These are phyloP conservation scores for Pavo muticus DNA, from an alignment of 2,113 vertebrate genomes.

Conservation along the genomic window DNA sequence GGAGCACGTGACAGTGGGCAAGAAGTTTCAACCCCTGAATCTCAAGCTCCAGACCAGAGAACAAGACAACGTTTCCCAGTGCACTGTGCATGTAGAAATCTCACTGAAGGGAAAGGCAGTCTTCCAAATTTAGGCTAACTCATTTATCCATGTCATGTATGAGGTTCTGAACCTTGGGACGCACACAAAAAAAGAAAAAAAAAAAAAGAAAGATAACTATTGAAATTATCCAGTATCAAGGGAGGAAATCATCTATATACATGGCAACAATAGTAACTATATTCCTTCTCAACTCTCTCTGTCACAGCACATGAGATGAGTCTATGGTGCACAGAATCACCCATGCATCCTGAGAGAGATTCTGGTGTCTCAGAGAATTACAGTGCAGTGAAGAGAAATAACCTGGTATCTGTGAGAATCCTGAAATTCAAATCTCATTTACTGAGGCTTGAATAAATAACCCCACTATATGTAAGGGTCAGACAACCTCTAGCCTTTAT, in stretches of 20 bases:
- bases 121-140: not conserved
- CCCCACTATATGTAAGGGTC: not conserved
- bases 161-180: not conserved
- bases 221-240: not conserved
- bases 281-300: accelerated
- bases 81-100: not conserved
- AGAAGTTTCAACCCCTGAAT: not conserved
- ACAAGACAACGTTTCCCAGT: not conserved
- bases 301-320: not conserved
- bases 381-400: not conserved
- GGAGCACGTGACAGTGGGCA: not conserved
- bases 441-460: not conserved
- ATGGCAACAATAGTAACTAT: not conserved
- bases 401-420: not conserved
- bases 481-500: not conserved
- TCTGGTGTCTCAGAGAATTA: not conserved
- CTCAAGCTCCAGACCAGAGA: not conserved
- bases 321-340: accelerated
- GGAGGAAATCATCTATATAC: not conserved
- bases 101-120: not conserved
- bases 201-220: not conserved
- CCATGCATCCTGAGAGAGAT: not conserved
- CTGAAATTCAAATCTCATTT: not conserved
- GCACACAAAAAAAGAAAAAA: not conserved
- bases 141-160: not conserved